Base-by-base conservation (phyloP, 2,113 vertebrate genomes). In the Pholis gunnellus region DNA sequence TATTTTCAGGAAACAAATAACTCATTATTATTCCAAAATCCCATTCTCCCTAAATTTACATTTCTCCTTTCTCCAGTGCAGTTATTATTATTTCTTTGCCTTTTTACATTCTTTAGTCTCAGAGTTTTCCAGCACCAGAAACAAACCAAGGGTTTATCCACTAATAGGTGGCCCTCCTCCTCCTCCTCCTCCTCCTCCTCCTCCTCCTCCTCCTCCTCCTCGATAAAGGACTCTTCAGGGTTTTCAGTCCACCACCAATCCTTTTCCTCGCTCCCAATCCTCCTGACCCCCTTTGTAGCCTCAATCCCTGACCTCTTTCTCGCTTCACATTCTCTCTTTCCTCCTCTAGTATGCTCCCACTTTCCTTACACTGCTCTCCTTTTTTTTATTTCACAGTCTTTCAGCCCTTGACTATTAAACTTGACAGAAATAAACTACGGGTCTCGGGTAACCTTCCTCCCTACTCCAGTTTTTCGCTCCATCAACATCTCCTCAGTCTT, bases 401-500 rank as follows among this genome's bases (percentile, higher is more conserved):
- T 79, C 78, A 68, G 40, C 42, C 29, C 27, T 46, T 38, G 11
- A 11, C 64, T n/a, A n/a, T 57, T 79, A 31, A 81, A n/a, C n/a
- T n/a, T n/a, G n/a, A n/a, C n/a, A n/a, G n/a, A 67, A 78, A 59
- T 59, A 80, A 72, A 74, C 22, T 17, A 52, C 5, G 56, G n/a
- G 31, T 74, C 72, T 82, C n/a, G 44, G 15, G 65, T 48, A 75
- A 31, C 11, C 17, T 76, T 27, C 25, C n/a, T 59, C 20, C 31
- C 29, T 63, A 18, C 27, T 25, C 46, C 36, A 22, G 22, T 70
- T 74, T 27, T 79, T 29, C 8, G 11, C 46, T 68, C 63, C 7
- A 17, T 75, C 46, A 38, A 0, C 36, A 1, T 36, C 70, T 87
- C 71, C 72, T 94, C 89, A 89, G 79, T 91, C 77, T 2, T 92